Evolutionary conservation across 2,113 vertebrate genomes (phyloP).

Genomic region (Oryzias woworae): DNA sequence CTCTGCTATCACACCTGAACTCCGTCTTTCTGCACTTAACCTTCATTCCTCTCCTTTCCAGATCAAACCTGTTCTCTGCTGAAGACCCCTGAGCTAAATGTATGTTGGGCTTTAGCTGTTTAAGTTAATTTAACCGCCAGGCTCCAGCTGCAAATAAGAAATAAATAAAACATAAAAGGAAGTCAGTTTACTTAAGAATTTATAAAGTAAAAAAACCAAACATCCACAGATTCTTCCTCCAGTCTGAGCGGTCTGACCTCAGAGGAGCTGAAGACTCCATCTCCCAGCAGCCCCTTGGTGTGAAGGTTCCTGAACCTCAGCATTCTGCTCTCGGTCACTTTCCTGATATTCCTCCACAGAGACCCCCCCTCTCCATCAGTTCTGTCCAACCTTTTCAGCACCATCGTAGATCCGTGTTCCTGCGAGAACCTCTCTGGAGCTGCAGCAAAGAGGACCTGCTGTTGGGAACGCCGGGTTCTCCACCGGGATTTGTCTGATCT

Average conservation of each 20-base stretch:
- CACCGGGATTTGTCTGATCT: constrained; percentile 22
- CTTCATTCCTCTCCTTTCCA: too few species aligned
- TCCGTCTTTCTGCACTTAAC: too few species aligned
- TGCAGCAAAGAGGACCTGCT: constrained; percentile 1
- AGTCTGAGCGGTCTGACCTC: constrained; percentile 48
- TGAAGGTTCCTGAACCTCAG: constrained; percentile 16
- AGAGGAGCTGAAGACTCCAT: constrained; percentile 6
- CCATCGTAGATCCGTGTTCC: neutral
- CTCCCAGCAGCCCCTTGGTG: constrained; percentile 25
- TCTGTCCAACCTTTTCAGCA: neutral
- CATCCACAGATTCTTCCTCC: too few species aligned
- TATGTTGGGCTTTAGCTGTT: too few species aligned
- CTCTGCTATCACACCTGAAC: too few species aligned
- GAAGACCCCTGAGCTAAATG: too few species aligned
- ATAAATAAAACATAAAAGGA: too few species aligned
- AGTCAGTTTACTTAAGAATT: too few species aligned
- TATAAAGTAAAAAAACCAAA: too few species aligned
- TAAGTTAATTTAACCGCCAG: too few species aligned
- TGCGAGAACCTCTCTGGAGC: neutral
- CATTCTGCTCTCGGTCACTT: constrained; percentile 37
- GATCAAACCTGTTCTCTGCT: too few species aligned
- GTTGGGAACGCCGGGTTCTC: constrained; percentile 6
- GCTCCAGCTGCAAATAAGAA: too few species aligned
- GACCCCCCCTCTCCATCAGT: constrained; percentile 31
- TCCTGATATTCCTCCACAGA: constrained; percentile 59